Base-by-base conservation (phyloP, 2,888 invertebrate species). In the Amblyjoppa fuscipennis region DNA sequence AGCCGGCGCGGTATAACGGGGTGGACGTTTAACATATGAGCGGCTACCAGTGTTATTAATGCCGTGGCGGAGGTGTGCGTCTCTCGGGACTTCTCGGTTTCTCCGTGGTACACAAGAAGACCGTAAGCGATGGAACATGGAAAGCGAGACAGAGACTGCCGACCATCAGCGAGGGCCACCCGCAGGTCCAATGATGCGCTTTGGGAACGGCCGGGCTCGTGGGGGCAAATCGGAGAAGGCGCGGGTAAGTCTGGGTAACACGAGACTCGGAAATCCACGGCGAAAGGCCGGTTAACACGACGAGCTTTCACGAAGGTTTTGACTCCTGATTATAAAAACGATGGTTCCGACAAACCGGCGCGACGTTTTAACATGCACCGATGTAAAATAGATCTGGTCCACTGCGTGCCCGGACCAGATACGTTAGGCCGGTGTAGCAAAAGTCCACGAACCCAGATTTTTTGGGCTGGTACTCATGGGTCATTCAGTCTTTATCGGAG, bases 21-120 rank as follows among this genome's bases (percentile, higher is more conserved):
- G 92, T 92, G 92, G 94, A 94, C 94, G 92, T 94, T 93, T 94
- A 94, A 94, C 93, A 94, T 93, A 94, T 93, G 93, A 93, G 91
- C 92, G 90, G 93, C 93, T 94, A 93, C 93, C 93, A 93, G 93
- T 93, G 93, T 94, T 94, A 94, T 94, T 94, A 94, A 94, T 94
- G 93, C 93, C 83, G 87, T 85, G 82, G 84, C 81, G 66, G 74
- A 91, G 90, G 90, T 91, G 90, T 91, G 91, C 90, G 90, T 92
- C 83, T 92, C 83, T 74, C 91, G 92, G 92, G 92, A 91, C 75
- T 74, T 82, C 91, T 91, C 91, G 90, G 91, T 92, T 92, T 92
- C 91, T 90, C 88, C 87, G 90, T 87, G 88, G 49, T 71, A 41
- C 16, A 51, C 53, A 28, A 59, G 53, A 59, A 45, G 34, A 5